Percentiles rank a stretch among this genome's conserved stretches.
Conservation (phyloP, 2,113 vertebrate genomes). For the Triplophysa rosa region DNA sequence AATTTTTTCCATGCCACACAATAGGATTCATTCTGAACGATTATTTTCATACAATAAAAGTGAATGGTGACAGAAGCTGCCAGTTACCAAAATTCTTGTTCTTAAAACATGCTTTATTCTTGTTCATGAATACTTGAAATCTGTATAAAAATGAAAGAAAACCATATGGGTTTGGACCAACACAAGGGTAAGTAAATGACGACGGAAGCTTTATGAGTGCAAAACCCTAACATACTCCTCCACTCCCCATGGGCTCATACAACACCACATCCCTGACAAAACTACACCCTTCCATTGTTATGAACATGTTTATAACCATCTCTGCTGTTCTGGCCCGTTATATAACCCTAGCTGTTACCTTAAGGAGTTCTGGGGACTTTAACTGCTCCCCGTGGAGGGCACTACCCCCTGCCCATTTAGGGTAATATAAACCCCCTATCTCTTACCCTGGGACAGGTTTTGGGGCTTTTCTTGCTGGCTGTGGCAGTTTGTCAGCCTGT, state of each 20-base stretch:
- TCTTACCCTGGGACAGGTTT: conserved; percentile 81
- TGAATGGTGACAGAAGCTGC: too few relatives aligned
- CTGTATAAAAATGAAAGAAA: too few relatives aligned
- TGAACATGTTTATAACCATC: neutral
- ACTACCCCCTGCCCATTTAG: conserved; percentile 6
- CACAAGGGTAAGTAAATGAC: too few relatives aligned
- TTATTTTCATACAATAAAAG: too few relatives aligned
- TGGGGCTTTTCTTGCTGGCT: conserved; percentile 78
- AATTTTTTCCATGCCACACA: neutral
- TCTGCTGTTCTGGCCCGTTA: neutral
- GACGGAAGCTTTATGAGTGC: neutral
- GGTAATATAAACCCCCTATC: conserved; percentile 24
- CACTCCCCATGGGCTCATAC: neutral
- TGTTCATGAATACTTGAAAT: too few relatives aligned
- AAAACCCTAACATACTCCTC: neutral
- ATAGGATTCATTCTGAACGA: neutral
- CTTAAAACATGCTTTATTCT: too few relatives aligned
- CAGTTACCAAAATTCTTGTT: too few relatives aligned
- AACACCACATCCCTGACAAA: neutral
- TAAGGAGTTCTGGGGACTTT: conserved; percentile 3
- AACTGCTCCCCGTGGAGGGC: conserved; percentile 1
- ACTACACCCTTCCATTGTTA: neutral
- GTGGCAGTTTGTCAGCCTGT: conserved; percentile 67
- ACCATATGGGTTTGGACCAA: neutral
- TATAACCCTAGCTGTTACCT: conserved; percentile 30